Evolutionary conservation across 23 tunicate species (phyloP).

Genomic region (Clavelina lepadiformis): DNA sequence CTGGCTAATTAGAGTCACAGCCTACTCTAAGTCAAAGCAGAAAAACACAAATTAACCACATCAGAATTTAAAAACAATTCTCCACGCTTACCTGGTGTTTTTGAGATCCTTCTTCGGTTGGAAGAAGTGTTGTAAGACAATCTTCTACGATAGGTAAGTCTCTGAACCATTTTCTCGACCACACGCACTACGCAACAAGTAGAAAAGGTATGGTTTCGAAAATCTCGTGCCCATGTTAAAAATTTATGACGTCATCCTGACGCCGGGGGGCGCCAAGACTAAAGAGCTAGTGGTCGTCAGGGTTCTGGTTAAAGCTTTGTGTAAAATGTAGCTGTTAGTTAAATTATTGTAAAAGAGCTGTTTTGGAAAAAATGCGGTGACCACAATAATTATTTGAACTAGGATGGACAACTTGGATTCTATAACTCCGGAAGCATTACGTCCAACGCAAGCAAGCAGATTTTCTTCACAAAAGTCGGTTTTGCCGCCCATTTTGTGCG

Average conservation of each 20-base stretch:
- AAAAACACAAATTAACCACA: no score
- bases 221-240: background rate
- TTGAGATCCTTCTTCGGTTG: conserved; percentile 73
- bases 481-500: conserved; percentile 66
- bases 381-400: background rate
- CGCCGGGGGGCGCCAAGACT: no score
- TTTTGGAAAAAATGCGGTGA: no score
- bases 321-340: no score
- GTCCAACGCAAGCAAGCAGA: background rate
- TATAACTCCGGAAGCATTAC: conserved; percentile 18
- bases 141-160: conserved; percentile 83
- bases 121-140: conserved; percentile 89
- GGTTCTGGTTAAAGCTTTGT: no score
- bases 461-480: conserved; percentile 6
- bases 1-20: no score
- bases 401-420: background rate
- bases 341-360: no score
- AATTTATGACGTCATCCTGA: conserved; percentile 12
- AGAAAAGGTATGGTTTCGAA: conserved; percentile 8
- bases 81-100: conserved; percentile 95
- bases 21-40: no score
- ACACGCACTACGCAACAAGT: background rate
- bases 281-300: no score
- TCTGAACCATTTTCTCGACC: conserved; percentile 75
- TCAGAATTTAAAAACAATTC: no score